These are phyloP conservation scores for Verasper variegatus DNA, from an alignment of 2,113 vertebrate genomes.

Conservation along the genomic window DNA sequence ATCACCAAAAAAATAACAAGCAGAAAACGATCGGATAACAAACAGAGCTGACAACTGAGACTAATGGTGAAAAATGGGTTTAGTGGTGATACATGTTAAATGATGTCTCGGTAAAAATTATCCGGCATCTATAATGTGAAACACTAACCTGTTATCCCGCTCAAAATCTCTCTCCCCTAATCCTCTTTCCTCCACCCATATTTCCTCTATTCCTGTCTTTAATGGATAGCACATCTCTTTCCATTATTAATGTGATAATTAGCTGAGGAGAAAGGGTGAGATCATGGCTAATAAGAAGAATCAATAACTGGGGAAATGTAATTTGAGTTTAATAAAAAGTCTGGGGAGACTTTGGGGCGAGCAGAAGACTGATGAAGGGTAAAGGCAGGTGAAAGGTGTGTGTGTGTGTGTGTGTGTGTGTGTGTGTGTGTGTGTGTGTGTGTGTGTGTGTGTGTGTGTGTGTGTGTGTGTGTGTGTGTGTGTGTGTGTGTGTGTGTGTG, in stretches of 20 bases:
- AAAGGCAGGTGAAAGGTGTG: constrained; percentile 27
- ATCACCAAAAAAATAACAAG: constrained; percentile 40
- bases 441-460: too few species aligned
- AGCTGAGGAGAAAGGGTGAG: constrained; percentile 70
- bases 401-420: constrained; percentile 11
- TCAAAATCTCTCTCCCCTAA: constrained; percentile 31
- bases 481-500: constrained; percentile 23
- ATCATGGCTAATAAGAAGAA: constrained; percentile 78
- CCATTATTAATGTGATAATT: constrained; percentile 85
- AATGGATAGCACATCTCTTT: constrained; percentile 69
- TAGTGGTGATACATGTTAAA: background rate
- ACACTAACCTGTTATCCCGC: constrained; percentile 37
- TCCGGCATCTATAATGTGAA: constrained; percentile 37
- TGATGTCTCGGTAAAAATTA: constrained; percentile 30
- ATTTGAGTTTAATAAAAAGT: constrained; percentile 81
- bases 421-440: constrained; percentile 16
- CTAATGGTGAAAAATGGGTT: constrained; percentile 1
- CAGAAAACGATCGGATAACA: constrained; percentile 15
- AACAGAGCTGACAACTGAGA: constrained; percentile 27
- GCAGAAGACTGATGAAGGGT: constrained; percentile 60
- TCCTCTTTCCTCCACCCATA: constrained; percentile 47
- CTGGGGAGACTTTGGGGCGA: constrained; percentile 36
- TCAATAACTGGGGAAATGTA: constrained; percentile 79
- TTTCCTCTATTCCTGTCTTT: constrained; percentile 52
- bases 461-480: constrained; percentile 24